Evolutionary conservation across 2,113 vertebrate species (phyloP), one percentile per base, ranked within the genome.

Genomic region (Hypomesus transpacificus): DNA sequence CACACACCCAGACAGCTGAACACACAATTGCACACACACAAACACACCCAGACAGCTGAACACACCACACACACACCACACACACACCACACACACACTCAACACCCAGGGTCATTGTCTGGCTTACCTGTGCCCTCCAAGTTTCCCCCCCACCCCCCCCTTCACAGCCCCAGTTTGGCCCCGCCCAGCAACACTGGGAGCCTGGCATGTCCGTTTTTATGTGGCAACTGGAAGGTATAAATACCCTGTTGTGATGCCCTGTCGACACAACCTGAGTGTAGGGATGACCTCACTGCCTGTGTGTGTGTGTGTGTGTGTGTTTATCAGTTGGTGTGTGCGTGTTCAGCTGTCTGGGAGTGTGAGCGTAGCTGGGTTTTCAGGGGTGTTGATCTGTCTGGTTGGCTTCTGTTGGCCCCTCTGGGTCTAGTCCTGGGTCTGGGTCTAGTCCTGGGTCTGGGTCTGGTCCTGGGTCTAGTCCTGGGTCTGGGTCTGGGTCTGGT

Each of bases 211-310:
- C 62, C 72, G 60, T 63, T 24, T 62, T 31, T 26, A 24, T 66
- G 39, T 68, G 73, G 24, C 69, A 51, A 66, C 73, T 73, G 57
- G 3, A 16, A 3, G 46, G 65, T 81, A 85, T 81, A 78, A 83
- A 85, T 85, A 83, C 75, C 53, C 22, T 70, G 58, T 68, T 68
- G 64, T 81, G 80, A 81, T 53, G 50, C 54, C n/a, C 28, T 69
- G 81, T 53, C 70, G 24, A 21, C 14, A 62, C 28, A 67, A 59
- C 18, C 73, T 66, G 39, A 51, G n/a, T 69, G 69, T 39, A 68
- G 18, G 62, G 70, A 39, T 72, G 59, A 78, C 65, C 60, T 80
- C 50, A 68, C 78, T 61, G 26, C 11, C 3, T 72, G 68, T 56
- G 16, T 2, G 26, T 56, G 51, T 56, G 16, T 2, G 26, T 56